A percentile compares a stretch with the other conserved stretches of the same genome.
phyloP scores from a whole-genome alignment of 2,113 vertebrate species.

The Planiliza haematocheilus region DNA sequence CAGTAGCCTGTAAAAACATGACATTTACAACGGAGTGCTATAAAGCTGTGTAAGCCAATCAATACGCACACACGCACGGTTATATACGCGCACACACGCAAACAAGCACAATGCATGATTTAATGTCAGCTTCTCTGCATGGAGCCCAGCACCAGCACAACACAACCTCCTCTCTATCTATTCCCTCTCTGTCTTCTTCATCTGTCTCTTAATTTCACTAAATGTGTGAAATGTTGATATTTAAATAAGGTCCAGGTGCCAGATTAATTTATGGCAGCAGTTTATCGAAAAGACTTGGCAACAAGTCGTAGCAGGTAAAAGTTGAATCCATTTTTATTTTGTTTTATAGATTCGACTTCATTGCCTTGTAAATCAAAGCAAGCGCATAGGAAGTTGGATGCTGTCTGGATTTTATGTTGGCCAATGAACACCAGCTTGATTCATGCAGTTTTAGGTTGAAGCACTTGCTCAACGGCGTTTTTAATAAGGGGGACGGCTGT shows the following conservation, averaged over 20 bases:
- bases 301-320: background rate
- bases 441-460: background rate
- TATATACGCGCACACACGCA: constrained; percentile 54
- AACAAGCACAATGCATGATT: constrained; percentile 81
- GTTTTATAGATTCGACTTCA: constrained; percentile 15
- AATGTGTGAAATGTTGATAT: constrained; percentile 14
- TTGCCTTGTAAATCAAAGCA: constrained; percentile 21
- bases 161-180: constrained; percentile 32
- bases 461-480: background rate
- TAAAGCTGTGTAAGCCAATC: constrained; percentile 86
- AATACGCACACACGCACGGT: constrained; percentile 71
- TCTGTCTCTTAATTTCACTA: constrained; percentile 30
- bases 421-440: background rate
- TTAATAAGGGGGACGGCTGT: background rate
- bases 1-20: constrained; percentile 85
- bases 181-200: constrained; percentile 24
- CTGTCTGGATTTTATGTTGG: constrained; percentile 2
- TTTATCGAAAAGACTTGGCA: background rate
- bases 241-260: constrained; percentile 6
- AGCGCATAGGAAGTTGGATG: background rate
- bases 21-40: constrained; percentile 85
- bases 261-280: constrained; percentile 19
- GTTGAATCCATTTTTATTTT: constrained; percentile 27
- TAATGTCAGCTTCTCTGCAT: constrained; percentile 81
- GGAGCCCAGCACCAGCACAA: constrained; percentile 61